Evolutionary conservation across 2,113 vertebrate species (phyloP), one percentile per base, ranked within the genome.

Genomic region (Oriolus oriolus): DNA sequence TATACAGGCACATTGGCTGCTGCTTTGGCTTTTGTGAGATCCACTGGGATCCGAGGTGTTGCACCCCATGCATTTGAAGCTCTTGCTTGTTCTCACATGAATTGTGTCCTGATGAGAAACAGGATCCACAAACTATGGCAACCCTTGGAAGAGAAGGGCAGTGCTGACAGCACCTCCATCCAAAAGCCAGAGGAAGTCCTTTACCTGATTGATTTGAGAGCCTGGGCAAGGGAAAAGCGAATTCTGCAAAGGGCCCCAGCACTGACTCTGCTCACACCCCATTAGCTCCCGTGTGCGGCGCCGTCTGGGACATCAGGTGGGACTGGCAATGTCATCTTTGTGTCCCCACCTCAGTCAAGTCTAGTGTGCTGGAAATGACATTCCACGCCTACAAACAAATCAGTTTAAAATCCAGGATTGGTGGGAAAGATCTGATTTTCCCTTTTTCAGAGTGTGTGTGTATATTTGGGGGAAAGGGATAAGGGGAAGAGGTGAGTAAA

Each of bases 261-360:
- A 4, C 16, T 22, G 60, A 19, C 37, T 56, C 30, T 52, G 24
- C 33, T 76, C 35, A 10, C 63, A 33, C 16, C 28, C 57, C 3
- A 0, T 39, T 7, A 27, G 5, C 53, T 82, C 21, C 16, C 2
- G 0, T 1, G 6, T 41, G 10, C 0, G 0, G n/a, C 23, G 11
- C 28, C 0, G 0, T 16, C 26, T 87, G 44, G 66, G 24, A 33
- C 35, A 44, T 47, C 31, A 52, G 28, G 31, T 52, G 14, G 45
- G 49, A 60, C 64, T 52, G 15, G 24, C 8, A 49, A 6, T 18
- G 22, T 14, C 24, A 6, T 15, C 37, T 60, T 56, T 3, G 1
- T 56, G 30, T 60, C 12, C 1, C 1, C 12, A 5, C 9, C 26
- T 57, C 9, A 1, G 30, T 57, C 22, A 23, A 26, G 31, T 10